A percentile compares a stretch with the other conserved stretches of the same genome.
These are phyloP conservation scores for Pygocentrus nattereri DNA, from an alignment of 2,797 vertebrate species.

Conservation along the genomic window DNA sequence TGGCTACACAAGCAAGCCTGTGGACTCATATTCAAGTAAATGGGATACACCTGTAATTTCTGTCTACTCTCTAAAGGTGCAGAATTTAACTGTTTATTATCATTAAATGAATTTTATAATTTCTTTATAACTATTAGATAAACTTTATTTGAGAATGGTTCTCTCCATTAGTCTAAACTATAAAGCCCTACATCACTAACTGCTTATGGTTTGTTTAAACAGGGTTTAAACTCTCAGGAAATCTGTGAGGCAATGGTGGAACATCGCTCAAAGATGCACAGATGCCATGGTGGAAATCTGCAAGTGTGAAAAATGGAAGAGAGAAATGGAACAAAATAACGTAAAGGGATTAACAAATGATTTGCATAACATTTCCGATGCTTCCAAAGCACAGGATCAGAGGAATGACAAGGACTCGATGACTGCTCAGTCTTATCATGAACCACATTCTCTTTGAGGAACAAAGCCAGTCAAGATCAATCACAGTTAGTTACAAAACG, in stretches of 20 bases:
- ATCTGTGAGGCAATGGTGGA: conserved; percentile 56
- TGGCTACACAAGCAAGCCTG: background rate
- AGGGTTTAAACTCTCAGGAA: background rate
- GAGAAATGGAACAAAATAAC: conserved; percentile 83
- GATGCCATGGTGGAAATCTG: conserved; percentile 70
- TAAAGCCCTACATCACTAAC: background rate
- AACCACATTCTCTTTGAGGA: conserved; percentile 62
- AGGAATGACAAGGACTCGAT: conserved; percentile 71
- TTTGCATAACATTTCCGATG: conserved; percentile 81
- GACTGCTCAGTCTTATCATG: conserved; percentile 71
- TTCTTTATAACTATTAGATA: background rate
- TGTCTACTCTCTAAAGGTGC: background rate
- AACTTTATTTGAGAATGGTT: background rate
- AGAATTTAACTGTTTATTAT: background rate
- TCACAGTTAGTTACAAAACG: conserved; percentile 65
- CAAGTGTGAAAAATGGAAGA: conserved; percentile 74
- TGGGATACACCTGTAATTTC: background rate
- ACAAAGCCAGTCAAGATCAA: conserved; percentile 69
- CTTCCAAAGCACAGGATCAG: conserved; percentile 80
- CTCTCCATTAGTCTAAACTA: background rate
- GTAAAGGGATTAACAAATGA: conserved; percentile 83
- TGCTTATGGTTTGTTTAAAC: background rate
- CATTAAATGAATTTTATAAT: background rate
- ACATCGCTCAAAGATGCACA: conserved; percentile 44
- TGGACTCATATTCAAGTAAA: background rate